Base-by-base conservation (phyloP, 1,140 invertebrate genomes). In the Cydia pomonella region DNA sequence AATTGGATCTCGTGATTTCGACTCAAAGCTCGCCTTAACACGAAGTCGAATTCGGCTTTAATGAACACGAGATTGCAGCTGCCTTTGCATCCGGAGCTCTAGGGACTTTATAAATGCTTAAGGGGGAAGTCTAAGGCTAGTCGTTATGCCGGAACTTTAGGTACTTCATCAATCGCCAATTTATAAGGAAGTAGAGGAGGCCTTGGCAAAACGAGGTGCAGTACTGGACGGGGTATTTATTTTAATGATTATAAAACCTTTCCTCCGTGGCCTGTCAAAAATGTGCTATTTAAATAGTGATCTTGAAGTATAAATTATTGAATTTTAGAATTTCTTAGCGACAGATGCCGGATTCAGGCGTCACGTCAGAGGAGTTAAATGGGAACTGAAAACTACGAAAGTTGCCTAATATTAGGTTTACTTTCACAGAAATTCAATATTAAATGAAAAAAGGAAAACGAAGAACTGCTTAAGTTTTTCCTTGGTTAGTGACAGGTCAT, bases 41-140 rank as follows among this genome's bases (percentile, higher is more conserved):
- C 53, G 50, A 59, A 59, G 53, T 59, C 53, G 53, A 59, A 59
- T 59, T 59, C 21, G 53, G 53, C 53, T 59, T 59, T 59, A 59
- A 59, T 59, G 53, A 59, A 59, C 53, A 59, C 53, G 53, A 59
- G 53, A 59, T 59, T 59, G 53, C 53, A 59, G 53, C 53, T 23
- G 53, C 53, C 53, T 59, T 59, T 59, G 53, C 53, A 59, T 59
- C 53, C 53, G 53, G 53, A 7, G 53, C 53, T 59, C 53, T 53
- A n/a, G 53, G 21, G 53, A 59, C 18, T 59, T 59, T 59, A 59
- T 59, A 59, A 59, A 59, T 59, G 53, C 21, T 59, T 12, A 59
- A 59, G 53, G 50, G 18, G 50, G 18, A 59, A 59, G 53, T 59
- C 18, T 59, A 59, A 21, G 6, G n/a, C 53, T 59, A 2, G 21